Evolutionary conservation across 2,113 vertebrate genomes (phyloP), one percentile per base, ranked within the genome.

Genomic region (Osmerus eperlanus): DNA sequence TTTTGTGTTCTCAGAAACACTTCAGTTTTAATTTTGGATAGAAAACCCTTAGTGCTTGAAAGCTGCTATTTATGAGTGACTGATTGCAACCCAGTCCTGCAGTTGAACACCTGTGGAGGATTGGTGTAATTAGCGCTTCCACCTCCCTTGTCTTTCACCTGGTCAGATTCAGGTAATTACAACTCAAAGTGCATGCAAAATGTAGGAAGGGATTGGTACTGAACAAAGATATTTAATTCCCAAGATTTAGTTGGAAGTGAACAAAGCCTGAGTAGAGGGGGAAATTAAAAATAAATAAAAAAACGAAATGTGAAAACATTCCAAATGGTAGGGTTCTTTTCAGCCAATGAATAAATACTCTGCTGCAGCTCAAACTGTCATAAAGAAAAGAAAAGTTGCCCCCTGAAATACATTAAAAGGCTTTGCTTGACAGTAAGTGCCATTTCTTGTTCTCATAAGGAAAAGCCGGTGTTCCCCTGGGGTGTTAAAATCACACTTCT

Each of bases 381-480:
- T 23, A 32, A 71, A 15, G 73, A 81, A 67, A 63, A 77, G 60
- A 68, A 71, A 78, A 59, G n/a, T n/a, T 18, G 13, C 19, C n/a
- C n/a, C 63, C 77, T 62, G 55, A 62, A 63, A 81, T 75, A 71
- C 71, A 78, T 67, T 28, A 71, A 13, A 15, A 47, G 41, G 71
- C 68, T 25, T 25, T 72, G 68, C 58, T 18, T 70, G 61, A 70
- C 76, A 61, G 71, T 7, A 63, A 74, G 71, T 2, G 74, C 60
- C 66, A 65, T 82, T 85, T 36, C 84, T 68, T 14, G 71, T 65
- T 73, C 80, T 3, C 72, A 0, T n/a, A 80, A 76, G 86, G 21
- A 73, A 12, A 66, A 86, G 82, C 78, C 80, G 69, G 78, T 77
- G 73, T 3, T 1, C 1, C 67, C 64, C 19, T 70, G 3, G 70